phyloP scores from a whole-genome alignment of 2,113 vertebrate genomes.

The Thryonomys swinderianus region DNA sequence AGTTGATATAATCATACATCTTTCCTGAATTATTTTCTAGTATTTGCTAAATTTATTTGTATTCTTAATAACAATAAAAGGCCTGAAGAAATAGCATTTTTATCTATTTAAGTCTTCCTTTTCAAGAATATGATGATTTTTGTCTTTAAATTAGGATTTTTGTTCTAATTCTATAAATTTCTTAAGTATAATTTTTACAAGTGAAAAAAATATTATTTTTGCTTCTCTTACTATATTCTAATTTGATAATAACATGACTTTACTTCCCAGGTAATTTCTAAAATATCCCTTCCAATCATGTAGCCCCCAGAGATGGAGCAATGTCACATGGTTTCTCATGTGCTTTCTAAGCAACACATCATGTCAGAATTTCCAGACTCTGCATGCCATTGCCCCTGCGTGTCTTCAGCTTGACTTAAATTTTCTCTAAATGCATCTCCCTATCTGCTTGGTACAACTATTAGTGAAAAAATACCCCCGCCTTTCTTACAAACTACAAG shows the following conservation, averaged over 20 bases:
- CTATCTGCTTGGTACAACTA: background rate
- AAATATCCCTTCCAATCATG: background rate
- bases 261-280: background rate
- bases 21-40: background rate
- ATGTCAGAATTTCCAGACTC: background rate
- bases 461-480: background rate
- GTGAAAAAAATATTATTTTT: background rate
- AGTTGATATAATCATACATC: background rate
- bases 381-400: background rate
- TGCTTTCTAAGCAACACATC: background rate
- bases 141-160: background rate
- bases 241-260: background rate
- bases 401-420: background rate
- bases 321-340: background rate
- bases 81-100: background rate
- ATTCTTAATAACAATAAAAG: background rate
- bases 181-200: background rate
- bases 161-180: background rate
- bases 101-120: background rate
- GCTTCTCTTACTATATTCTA: background rate
- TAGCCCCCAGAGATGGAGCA: accelerated
- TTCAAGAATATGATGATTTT: background rate
- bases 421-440: background rate
- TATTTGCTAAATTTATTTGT: background rate
- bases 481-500: background rate